These are phyloP conservation scores for Trididemnum clinides DNA, from an alignment of 23 tunicate genomes.

Conservation along the genomic window DNA sequence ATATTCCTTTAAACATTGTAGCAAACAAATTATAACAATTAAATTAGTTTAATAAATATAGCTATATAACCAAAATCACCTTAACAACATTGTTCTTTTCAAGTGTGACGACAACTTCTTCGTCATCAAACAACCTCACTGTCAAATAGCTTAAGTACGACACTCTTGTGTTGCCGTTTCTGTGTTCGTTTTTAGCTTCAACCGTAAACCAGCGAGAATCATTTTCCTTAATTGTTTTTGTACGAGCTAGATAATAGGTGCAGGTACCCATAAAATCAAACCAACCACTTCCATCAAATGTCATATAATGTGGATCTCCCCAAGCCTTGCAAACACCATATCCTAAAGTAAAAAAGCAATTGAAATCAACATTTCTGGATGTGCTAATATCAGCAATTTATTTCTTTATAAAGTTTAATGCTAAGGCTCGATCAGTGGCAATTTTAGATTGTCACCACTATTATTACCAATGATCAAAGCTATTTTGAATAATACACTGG, in stretches of 20 bases:
- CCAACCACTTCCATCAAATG: slow-evolving; percentile 52
- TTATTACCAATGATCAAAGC: no score
- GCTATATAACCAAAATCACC: no score
- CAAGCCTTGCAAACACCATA: slow-evolving; percentile 58
- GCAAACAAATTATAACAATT: no score
- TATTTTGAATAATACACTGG: no score
- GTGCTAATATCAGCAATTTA: no score
- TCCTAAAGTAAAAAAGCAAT: slow-evolving; percentile 11
- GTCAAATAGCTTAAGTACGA: slow-evolving; percentile 27
- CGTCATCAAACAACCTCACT: slow-evolving; percentile 6
- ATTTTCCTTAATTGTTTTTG: neutral
- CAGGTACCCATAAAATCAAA: slow-evolving; percentile 82
- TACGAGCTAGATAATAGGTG: slow-evolving; percentile 50
- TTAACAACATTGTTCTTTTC: slow-evolving; percentile 4
- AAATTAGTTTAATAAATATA: no score
- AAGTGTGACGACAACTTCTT: neutral
- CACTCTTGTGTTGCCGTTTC: slow-evolving; percentile 34
- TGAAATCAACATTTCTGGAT: neutral
- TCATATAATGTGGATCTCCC: slow-evolving; percentile 79
- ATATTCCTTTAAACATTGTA: no score
- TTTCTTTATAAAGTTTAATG: no score
- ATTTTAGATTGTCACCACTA: no score
- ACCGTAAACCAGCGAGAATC: slow-evolving; percentile 31
- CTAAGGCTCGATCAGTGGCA: no score
- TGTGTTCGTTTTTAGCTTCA: slow-evolving; percentile 39